Evolutionary conservation across 2,888 invertebrate genomes (phyloP), one percentile per base, ranked within the genome.

Genomic region (Apantesis nais): DNA sequence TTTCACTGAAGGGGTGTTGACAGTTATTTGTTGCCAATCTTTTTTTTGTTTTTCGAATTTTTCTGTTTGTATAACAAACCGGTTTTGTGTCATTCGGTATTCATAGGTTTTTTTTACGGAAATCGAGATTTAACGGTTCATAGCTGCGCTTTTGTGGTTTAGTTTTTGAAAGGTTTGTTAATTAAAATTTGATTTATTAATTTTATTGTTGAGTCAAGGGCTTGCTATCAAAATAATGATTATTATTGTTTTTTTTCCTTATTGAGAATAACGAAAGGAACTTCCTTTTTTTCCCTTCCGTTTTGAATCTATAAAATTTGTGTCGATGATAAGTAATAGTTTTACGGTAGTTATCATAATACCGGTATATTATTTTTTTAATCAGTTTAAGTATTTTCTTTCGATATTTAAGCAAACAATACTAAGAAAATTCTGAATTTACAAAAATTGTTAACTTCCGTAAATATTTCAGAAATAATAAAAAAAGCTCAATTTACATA

Each of bases 1-100:
- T 94, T 94, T 94, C 92, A 93, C 91, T 70, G 89, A 90, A 94
- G 94, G 94, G 94, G 94, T 95, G 95, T 94, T 95, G 95, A 95
- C 95, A 95, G 94, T 92, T 94, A 93, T 93, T 93, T 93, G 94
- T 94, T 86, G 88, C 90, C 89, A 93, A 93, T 93, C 92, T 86
- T 89, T 90, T 91, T 92, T 93, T 93, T 91, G 89, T 90, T 93
- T 90, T 92, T 71, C 65, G 86, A 87, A 88, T 85, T 85, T 86
- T 80, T 77, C 67, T 89, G 89, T 91, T 93, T 90, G 90, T 88
- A 92, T 90, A 88, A 84, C 82, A 52, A 93, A 95, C 95, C 94
- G 93, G 95, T 95, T 93, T 89, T 88, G 85, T 91, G 91, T 92
- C 89, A 80, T 89, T 92, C 87, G 86, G 86, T 84, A 93, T 93